phyloP scores from a whole-genome alignment of 1,140 invertebrate species.

The Scylla paramamosain region DNA sequence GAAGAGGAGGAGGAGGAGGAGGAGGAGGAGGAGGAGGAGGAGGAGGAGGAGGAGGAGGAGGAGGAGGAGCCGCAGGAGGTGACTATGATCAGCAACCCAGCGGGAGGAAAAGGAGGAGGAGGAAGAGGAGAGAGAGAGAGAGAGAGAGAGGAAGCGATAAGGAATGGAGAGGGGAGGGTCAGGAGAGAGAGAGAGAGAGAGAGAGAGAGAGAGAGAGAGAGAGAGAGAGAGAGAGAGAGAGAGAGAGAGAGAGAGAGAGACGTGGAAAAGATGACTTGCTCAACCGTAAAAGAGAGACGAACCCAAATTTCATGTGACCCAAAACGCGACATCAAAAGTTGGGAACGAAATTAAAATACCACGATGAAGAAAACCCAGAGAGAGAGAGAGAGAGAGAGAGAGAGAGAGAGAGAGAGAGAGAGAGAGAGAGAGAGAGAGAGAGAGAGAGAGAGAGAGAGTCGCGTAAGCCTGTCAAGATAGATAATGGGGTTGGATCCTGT shows the following conservation, averaged over 20 bases:
- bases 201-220: not conserved
- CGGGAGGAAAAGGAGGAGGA: not conserved
- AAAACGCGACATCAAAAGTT: no score
- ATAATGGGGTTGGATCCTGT: not conserved
- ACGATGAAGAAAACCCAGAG: no score
- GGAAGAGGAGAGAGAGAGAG: not conserved
- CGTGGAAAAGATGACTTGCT: no score
- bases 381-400: no score
- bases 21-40: conserved; percentile 7
- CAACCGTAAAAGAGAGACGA: not conserved
- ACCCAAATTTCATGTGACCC: not conserved
- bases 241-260: no score
- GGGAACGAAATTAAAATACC: no score
- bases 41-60: not conserved
- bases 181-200: not conserved
- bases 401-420: no score
- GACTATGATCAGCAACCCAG: not conserved
- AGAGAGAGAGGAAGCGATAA: not conserved
- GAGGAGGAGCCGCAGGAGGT: not conserved
- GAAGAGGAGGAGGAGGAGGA: not conserved
- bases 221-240: no score
- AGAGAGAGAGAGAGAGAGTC: no score
- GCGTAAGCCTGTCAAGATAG: not conserved
- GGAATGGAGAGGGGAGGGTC: not conserved
- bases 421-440: no score